Conservation (phyloP, 2,797 vertebrate species). For the Poecilia picta region DNA sequence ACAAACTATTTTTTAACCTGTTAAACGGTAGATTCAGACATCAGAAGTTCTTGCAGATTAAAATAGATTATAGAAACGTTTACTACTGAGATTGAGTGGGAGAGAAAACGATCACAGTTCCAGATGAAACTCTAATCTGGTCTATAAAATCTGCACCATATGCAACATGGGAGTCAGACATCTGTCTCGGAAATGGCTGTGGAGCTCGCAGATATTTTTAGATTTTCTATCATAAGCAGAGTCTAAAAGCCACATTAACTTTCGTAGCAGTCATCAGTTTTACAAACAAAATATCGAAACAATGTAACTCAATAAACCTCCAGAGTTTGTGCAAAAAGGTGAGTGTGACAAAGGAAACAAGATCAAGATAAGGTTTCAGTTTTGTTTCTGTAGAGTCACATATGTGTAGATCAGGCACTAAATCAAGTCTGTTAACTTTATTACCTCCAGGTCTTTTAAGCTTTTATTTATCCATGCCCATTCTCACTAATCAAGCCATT, state of each 20-base stretch:
- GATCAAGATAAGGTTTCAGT: constrained; percentile 10
- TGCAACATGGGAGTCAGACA: neutral
- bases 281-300: neutral
- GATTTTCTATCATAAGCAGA: neutral
- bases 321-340: neutral
- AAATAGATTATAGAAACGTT: neutral
- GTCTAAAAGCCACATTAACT: neutral
- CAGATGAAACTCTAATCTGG: neutral
- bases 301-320: neutral
- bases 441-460: neutral
- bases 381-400: constrained; percentile 25
- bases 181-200: neutral
- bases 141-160: neutral
- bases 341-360: constrained; percentile 7
- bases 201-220: neutral
- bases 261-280: neutral
- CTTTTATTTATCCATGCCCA: neutral
- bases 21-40: neutral
- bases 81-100: neutral
- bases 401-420: neutral
- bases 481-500: neutral
- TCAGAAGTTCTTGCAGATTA: neutral
- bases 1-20: neutral
- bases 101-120: neutral
- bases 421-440: neutral